These are phyloP conservation scores for Trichosurus vulpecula DNA, from an alignment of 2,797 vertebrate species.

Conservation along the genomic window DNA sequence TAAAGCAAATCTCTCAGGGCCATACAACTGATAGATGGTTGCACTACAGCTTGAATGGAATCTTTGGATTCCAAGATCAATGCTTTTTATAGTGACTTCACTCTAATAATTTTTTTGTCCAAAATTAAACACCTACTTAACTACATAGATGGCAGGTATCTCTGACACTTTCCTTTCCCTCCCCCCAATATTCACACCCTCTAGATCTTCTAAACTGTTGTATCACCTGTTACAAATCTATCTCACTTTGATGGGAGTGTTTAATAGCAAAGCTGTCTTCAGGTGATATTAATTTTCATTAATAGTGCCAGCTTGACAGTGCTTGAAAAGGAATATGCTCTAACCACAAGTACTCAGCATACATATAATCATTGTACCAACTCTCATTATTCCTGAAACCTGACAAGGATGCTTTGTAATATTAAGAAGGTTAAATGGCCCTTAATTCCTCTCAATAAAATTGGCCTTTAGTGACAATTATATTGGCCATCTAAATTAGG, in stretches of 20 bases:
- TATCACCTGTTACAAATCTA: conserved; percentile 58
- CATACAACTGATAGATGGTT: not conserved
- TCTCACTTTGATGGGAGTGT: conserved; percentile 48
- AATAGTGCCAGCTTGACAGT: not conserved
- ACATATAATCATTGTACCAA: conserved; percentile 64
- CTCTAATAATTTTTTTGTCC: conserved; percentile 32
- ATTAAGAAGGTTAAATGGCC: not conserved
- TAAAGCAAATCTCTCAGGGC: not conserved
- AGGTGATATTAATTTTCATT: conserved; percentile 24
- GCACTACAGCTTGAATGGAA: not conserved
- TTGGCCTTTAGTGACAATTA: not conserved
- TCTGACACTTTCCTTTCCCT: conserved; percentile 34
- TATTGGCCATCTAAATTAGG: not conserved
- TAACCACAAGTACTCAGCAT: conserved; percentile 27
- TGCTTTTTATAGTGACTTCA: not conserved
- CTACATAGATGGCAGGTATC: conserved; percentile 15
- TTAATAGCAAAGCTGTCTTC: conserved; percentile 49
- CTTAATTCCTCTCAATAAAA: not conserved
- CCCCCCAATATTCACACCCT: not conserved
- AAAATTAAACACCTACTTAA: conserved; percentile 41
- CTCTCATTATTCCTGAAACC: conserved; percentile 43
- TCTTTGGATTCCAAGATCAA: not conserved
- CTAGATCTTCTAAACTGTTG: not conserved
- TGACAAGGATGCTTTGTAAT: conserved; percentile 54
- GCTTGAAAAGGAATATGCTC: conserved; percentile 35